Evolutionary conservation across 2,113 vertebrate genomes (phyloP).

Genomic region (Gambusia affinis): DNA sequence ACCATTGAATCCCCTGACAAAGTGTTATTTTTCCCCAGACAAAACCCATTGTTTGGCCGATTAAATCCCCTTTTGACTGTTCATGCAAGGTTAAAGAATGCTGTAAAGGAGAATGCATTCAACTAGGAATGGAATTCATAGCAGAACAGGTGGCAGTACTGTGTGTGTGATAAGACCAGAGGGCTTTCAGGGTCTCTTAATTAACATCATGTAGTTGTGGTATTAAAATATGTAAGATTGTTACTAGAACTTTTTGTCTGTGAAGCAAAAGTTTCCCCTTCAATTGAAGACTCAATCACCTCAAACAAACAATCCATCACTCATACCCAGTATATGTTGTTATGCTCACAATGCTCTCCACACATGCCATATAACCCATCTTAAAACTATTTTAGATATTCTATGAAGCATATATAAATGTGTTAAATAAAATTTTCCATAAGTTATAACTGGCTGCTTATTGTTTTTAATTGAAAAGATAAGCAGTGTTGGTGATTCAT

Average conservation of each 20-base stretch:
- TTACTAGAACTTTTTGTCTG: constrained; percentile 37
- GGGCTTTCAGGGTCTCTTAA: constrained; percentile 73
- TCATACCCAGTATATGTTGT: too few species aligned
- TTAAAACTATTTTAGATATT: background rate
- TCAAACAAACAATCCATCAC: too few species aligned
- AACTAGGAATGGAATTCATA: constrained; percentile 64
- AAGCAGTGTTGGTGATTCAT: constrained; percentile 42
- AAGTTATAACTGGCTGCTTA: constrained; percentile 45
- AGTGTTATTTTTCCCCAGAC: constrained; percentile 17
- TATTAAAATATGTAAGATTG: constrained; percentile 62
- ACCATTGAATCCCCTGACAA: constrained; percentile 14
- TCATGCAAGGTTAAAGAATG: constrained; percentile 42
- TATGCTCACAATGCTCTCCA: too few species aligned
- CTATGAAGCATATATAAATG: constrained; percentile 12
- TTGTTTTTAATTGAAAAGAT: constrained; percentile 55
- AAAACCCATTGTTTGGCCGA: constrained; percentile 27
- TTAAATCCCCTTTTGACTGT: constrained; percentile 35
- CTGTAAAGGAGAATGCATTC: constrained; percentile 11
- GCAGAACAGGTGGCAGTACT: constrained; percentile 72
- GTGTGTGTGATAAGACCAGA: constrained; percentile 63
- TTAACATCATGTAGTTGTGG: constrained; percentile 67
- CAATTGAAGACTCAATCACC: constrained; percentile 25
- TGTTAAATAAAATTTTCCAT: constrained; percentile 36
- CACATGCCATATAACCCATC: background rate
- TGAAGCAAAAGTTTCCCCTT: constrained; percentile 39